Conservation (phyloP, 2,888 invertebrate species). For the Minunthozetes semirufus region DNA sequence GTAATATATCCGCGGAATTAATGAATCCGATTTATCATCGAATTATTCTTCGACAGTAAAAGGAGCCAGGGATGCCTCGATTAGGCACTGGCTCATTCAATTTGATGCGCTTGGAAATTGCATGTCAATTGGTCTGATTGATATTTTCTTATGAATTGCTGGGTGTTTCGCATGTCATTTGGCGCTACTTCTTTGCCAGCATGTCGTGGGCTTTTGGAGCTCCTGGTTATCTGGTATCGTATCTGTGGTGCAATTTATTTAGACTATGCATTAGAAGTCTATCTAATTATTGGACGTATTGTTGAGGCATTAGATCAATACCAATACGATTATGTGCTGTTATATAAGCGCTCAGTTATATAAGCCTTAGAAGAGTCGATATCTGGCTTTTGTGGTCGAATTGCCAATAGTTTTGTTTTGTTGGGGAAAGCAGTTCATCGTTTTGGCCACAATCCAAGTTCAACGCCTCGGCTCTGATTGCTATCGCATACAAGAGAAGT, state of each 20-base stretch:
- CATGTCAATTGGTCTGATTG: no score
- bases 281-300: neutral
- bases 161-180: no score
- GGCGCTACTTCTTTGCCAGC: no score
- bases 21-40: neutral
- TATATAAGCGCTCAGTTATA: neutral
- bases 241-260: neutral
- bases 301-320: neutral
- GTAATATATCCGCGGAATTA: neutral
- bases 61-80: no score
- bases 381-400: neutral
- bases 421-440: neutral
- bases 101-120: no score
- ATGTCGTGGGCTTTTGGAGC: no score
- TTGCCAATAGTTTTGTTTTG: neutral
- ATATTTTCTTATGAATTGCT: no score
- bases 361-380: neutral
- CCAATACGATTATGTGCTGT: neutral
- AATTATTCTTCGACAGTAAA: neutral
- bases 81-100: no score
- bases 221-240: no score
- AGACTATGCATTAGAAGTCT: neutral
- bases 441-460: constrained; percentile 16
- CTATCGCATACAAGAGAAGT: neutral
- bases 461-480: neutral